Evolutionary conservation across 2,113 vertebrate species (phyloP), one percentile per base, ranked within the genome.

Genomic region (Hemichromis elongatus): DNA sequence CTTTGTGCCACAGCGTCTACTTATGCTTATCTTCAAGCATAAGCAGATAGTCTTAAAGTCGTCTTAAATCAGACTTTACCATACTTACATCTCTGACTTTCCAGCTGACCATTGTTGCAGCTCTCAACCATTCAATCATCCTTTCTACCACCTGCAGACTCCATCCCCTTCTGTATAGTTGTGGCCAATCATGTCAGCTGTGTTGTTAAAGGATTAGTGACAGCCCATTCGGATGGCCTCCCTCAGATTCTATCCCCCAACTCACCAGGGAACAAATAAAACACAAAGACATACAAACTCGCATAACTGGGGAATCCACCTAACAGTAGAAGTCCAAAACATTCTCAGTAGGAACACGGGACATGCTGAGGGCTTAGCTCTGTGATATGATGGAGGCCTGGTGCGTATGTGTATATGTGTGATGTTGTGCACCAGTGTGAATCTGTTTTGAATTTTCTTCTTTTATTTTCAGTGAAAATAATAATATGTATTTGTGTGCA

Each of bases 181-280:
- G 53, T 37, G 79, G 87, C 94, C 93, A 93, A 94, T 94, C 91
- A 90, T 68, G 33, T 82, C 80, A 89, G 90, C 85, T 35, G 9
- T 93, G 92, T 94, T 92, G 89, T 95, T 95, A 94, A 92, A 92
- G 94, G 95, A 95, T 95, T 95, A 95, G 91, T 85, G 88, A 90
- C 84, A 89, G 85, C 87, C 92, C 93, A 94, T 93, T 95, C 84
- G 55, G 85, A 89, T 4, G 77, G 77, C 88, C 88, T 91, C 93
- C 90, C 90, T 92, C 75, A 45, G 91, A 83, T 93, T 90, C 79
- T 88, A 88, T 95, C 82, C 90, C 79, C 83, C 19, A 7, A 82
- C 92, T 89, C 90, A 85, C 90, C 89, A 18, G 92, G 93, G 89
- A 92, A 90, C 83, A 92, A 91, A 92, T 84, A 88, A 84, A 61